A percentile compares a stretch with the other conserved stretches of the same genome.
phyloP scores from a whole-genome alignment of 2,113 vertebrate genomes.

The Mixornis gularis region DNA sequence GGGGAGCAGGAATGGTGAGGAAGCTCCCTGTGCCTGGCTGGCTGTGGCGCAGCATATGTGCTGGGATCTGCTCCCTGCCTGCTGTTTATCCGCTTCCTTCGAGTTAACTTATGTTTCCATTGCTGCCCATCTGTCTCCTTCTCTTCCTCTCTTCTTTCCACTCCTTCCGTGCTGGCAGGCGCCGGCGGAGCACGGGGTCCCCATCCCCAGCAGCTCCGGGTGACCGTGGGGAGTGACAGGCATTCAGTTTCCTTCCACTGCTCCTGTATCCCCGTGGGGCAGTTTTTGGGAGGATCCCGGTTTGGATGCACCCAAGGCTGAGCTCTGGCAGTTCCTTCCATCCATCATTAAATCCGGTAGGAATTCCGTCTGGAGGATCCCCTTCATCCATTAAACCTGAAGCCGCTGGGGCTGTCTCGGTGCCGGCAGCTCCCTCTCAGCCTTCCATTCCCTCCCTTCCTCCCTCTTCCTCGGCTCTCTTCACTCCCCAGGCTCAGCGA shows the following conservation, averaged over 20 bases:
- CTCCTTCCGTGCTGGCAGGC: neutral
- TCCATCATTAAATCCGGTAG: accelerated
- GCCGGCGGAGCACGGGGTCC: accelerated
- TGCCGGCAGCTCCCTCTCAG: neutral
- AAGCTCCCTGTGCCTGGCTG: slow-evolving; percentile 28
- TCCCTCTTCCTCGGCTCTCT: neutral
- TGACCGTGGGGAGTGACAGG: neutral
- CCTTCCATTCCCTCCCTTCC: neutral
- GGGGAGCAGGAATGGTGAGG: neutral
- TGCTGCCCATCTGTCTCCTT: slow-evolving; percentile 71
- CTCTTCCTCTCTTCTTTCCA: neutral
- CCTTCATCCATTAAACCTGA: neutral
- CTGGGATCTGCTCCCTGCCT: slow-evolving; percentile 71
- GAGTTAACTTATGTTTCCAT: slow-evolving; percentile 78
- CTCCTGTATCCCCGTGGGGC: accelerated
- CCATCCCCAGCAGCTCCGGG: neutral
- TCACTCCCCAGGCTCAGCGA: neutral
- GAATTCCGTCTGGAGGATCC: neutral
- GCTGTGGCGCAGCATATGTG: slow-evolving; percentile 70
- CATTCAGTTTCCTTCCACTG: accelerated
- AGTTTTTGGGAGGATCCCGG: neutral
- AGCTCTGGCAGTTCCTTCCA: neutral
- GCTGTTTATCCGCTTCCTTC: slow-evolving; percentile 79
- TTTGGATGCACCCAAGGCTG: neutral
- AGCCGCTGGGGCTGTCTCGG: neutral